These are phyloP conservation scores for Cynoglossus semilaevis DNA, from an alignment of 2,113 vertebrate species.

Conservation along the genomic window DNA sequence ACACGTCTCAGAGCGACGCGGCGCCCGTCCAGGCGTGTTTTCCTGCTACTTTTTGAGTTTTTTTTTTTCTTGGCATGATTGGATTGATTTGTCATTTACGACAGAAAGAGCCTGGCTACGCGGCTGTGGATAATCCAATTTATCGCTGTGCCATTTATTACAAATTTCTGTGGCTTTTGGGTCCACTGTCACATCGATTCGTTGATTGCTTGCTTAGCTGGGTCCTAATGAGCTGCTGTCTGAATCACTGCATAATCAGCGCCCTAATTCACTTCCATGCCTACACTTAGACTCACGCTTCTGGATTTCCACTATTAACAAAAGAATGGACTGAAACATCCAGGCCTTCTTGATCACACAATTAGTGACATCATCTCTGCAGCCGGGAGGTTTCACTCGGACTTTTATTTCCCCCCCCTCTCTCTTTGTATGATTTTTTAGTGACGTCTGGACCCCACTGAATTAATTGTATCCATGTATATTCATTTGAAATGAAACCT, in stretches of 20 bases:
- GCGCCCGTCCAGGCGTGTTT: slow-evolving; percentile 27
- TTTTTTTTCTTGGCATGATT: slow-evolving; percentile 50
- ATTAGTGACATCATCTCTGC: slow-evolving; percentile 58
- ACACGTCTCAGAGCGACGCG: slow-evolving; percentile 44
- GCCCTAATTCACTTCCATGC: slow-evolving; percentile 70
- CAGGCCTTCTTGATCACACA: slow-evolving; percentile 39
- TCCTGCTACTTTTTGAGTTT: slow-evolving; percentile 43
- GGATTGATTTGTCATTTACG: slow-evolving; percentile 73
- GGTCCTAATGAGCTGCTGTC: slow-evolving; percentile 75
- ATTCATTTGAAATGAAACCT: no score
- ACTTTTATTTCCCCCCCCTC: no score
- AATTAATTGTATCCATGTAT: no score
- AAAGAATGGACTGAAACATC: slow-evolving; percentile 42
- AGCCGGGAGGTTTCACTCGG: slow-evolving; percentile 24
- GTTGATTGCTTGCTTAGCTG: slow-evolving; percentile 77
- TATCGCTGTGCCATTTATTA: slow-evolving; percentile 77
- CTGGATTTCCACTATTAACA: slow-evolving; percentile 49
- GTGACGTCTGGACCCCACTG: no score
- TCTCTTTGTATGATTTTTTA: no score
- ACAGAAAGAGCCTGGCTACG: slow-evolving; percentile 65
- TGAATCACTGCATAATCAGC: slow-evolving; percentile 75
- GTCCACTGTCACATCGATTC: slow-evolving; percentile 69
- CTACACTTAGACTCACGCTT: slow-evolving; percentile 57
- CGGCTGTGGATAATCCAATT: slow-evolving; percentile 73
- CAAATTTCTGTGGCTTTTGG: slow-evolving; percentile 76